Percentiles rank a stretch among this genome's conserved stretches.
Evolutionary conservation across 2,797 vertebrate species (phyloP).

Genomic region (Phalloptychus januarius): DNA sequence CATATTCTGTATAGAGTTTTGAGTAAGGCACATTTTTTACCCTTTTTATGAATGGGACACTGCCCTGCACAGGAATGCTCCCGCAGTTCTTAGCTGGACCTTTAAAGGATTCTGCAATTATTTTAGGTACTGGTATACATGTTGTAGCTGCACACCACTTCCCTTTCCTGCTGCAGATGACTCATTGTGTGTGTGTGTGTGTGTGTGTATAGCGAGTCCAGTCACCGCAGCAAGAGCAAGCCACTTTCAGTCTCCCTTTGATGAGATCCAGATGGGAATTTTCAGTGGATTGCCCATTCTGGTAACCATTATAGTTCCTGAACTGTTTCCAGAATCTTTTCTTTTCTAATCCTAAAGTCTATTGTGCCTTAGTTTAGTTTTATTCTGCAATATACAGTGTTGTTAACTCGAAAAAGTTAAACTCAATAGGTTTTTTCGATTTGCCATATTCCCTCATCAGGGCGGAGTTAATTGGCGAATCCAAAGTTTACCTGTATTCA

Average conservation of each 20-base stretch:
- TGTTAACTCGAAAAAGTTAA: neutral
- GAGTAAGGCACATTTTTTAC: neutral
- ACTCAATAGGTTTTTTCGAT: slow-evolving; percentile 19
- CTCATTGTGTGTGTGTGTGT: slow-evolving; percentile 52
- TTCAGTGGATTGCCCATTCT: slow-evolving; percentile 67
- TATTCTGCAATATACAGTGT: slow-evolving; percentile 9
- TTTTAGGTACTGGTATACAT: slow-evolving; percentile 65
- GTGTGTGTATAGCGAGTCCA: slow-evolving; percentile 51
- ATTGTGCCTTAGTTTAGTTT: slow-evolving; percentile 40
- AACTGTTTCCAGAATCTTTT: slow-evolving; percentile 62
- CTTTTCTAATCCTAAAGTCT: slow-evolving; percentile 32
- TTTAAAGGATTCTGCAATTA: slow-evolving; percentile 54
- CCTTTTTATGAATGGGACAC: slow-evolving; percentile 10
- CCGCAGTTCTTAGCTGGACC: slow-evolving; percentile 29
- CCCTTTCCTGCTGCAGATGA: slow-evolving; percentile 70
- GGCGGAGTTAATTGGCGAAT: slow-evolving; percentile 1
- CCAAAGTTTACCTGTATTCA: slow-evolving; percentile 37
- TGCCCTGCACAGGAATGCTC: slow-evolving; percentile 53
- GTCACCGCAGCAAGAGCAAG: slow-evolving; percentile 66
- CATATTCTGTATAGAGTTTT: neutral
- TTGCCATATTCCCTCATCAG: slow-evolving; percentile 11
- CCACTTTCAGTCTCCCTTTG: slow-evolving; percentile 65
- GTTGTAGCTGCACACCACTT: slow-evolving; percentile 73
- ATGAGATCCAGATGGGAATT: slow-evolving; percentile 79
- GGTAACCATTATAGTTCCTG: slow-evolving; percentile 69